A percentile compares a stretch with the other conserved stretches of the same genome.
Evolutionary conservation across 2,797 vertebrate species (phyloP).

Genomic region (Margarornis squamiger): DNA sequence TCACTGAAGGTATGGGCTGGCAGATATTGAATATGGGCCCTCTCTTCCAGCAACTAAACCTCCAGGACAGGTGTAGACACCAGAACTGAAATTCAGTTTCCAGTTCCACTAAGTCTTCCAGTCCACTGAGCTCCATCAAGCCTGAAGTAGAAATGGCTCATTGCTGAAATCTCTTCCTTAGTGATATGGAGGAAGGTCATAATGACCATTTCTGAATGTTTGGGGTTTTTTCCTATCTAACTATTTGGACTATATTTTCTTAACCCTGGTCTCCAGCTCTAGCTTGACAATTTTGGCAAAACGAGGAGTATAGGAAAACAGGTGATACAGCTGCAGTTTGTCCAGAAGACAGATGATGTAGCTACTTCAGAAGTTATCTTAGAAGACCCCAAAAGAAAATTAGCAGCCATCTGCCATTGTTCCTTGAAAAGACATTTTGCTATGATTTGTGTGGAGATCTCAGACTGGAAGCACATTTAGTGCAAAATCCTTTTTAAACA

Average conservation of each 20-base stretch:
- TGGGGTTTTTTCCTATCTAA: fast-evolving
- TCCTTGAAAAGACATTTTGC: not conserved
- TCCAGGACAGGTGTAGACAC: not conserved
- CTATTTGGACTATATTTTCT: not conserved
- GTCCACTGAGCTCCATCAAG: not conserved
- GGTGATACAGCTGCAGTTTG: not conserved
- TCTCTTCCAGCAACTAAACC: not conserved
- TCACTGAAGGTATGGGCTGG: not conserved
- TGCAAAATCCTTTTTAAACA: not conserved
- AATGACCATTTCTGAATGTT: not conserved
- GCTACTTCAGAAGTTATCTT: not conserved
- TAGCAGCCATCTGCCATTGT: not conserved
- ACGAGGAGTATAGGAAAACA: not conserved
- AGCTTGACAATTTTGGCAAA: not conserved
- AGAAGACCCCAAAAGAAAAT: not conserved
- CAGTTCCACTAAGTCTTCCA: not conserved
- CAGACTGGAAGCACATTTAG: not conserved
- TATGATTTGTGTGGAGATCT: not conserved
- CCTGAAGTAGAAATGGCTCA: not conserved
- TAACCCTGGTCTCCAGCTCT: not conserved
- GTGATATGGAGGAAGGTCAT: not conserved
- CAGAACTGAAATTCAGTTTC: not conserved
- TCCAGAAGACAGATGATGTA: not conserved
- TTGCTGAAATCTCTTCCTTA: not conserved
- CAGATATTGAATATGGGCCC: not conserved